Base-by-base conservation (phyloP, 2,888 invertebrate species). In the Liodrosophila aerea region DNA sequence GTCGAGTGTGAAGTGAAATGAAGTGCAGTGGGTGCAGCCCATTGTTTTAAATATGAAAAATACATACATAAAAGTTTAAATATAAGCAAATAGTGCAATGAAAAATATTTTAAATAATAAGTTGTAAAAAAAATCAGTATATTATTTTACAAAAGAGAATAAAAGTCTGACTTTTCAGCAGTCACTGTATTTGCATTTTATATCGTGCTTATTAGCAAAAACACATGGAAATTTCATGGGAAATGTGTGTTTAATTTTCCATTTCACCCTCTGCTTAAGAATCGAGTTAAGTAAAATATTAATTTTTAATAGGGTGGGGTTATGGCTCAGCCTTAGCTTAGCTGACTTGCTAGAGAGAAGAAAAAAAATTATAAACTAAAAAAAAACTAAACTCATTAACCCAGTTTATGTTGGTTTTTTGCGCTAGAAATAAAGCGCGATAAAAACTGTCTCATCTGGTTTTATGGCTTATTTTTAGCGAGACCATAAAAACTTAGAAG, bases 301-400 rank as follows among this genome's bases (percentile, higher is more conserved):
- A 16, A 27, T 9, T 27, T 27, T 41, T 18, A 12, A 59, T 40
- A 36, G 41, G 41, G 30, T 15, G 51, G 11, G 30, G 50, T 16
- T 60, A 31, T 57, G 44, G 44, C 45, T 53, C 31, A 47, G 53
- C 50, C 59, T 69, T 56, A 64, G 41, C 37, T 43, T 4, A 22
- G 22, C 5, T 22, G 22, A 22, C 22, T 22, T 4, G 22, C 22
- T 22, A 33, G 36, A 43, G 11, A 3, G 15, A 7, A 36, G 36
- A 13, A 15, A 16, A 8, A 36, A 13, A 11, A 4, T 7, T 7
- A 12, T 7, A 34, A 34, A 34, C 12, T 7, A 36, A 27, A 47
- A 11, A 29, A 59, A 44, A 65, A 56, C 30, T 84, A 75, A 84
- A 84, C 84, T 86, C 85, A 84, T 86, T 84, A 84, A 82, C 84